Evolutionary conservation across 2,797 vertebrate species (phyloP), one percentile per base, ranked within the genome.

Genomic region (Oreochromis grahami): DNA sequence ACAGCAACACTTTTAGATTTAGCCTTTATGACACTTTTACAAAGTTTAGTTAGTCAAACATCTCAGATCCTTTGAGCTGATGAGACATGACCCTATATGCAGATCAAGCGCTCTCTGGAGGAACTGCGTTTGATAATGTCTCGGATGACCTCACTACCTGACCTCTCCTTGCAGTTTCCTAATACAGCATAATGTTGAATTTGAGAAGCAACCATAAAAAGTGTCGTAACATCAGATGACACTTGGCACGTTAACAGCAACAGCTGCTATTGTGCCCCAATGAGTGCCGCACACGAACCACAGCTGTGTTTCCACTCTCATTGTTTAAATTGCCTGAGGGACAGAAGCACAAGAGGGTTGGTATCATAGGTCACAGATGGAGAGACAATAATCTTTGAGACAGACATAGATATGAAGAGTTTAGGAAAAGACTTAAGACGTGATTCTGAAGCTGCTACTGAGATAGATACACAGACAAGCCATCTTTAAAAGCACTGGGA

Each of bases 301-400:
- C 89, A 91, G 91, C 89, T 92, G 88, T 87, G 90, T 82, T 92
- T 83, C 53, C 45, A 55, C 48, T 84, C 85, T 85, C 80, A 89
- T 90, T 90, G 85, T 90, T 87, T 50, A 68, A 80, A 91, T 70
- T 65, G 86, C 88, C 88, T 41, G 50, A 79, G 82, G 84, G 85
- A 83, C 78, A 68, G 34, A 84, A 81, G 29, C n/a, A 72, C 78
- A 86, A n/a, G 48, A 72, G 81, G 82, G 52, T 55, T 84, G 83
- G 78, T 83, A 72, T 84, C 86, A 85, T 56, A 78, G 85, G 84
- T 85, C 87, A 85, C 87, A 84, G 81, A 90, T 79, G 55, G 32
- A 83, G 15, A 36, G 21, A 56, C 63, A 80, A 68, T 48, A 26
- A 41, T 83, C 29, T 60, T 74, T 14, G 21, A 55, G 6, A 26